phyloP scores from a whole-genome alignment of 2,797 vertebrate species.

The Poeciliopsis paucimaculata region DNA sequence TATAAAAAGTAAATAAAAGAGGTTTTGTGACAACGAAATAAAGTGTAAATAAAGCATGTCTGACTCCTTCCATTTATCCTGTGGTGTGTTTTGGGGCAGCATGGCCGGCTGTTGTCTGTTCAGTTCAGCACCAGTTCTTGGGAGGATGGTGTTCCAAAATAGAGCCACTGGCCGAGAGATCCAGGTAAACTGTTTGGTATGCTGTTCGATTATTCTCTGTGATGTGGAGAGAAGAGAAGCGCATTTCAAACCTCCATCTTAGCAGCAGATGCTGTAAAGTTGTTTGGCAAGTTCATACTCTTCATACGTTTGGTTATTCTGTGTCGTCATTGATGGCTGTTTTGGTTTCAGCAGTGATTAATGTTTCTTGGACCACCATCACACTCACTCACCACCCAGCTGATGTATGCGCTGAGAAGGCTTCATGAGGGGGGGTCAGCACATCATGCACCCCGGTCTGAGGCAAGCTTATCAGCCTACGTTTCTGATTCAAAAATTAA shows the following conservation, averaged over 20 bases:
- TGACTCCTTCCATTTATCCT: not conserved
- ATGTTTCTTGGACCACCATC: not conserved
- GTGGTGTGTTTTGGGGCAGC: not conserved
- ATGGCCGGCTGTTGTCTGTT: not conserved
- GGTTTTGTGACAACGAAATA: not conserved
- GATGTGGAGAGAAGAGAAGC: not conserved
- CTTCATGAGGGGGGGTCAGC: not conserved
- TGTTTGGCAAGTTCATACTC: not conserved
- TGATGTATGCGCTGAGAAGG: not conserved
- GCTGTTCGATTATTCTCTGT: not conserved
- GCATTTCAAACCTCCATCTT: not conserved
- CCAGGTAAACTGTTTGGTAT: not conserved
- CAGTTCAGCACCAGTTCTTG: not conserved
- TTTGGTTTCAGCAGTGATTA: not conserved
- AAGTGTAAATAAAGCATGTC: not conserved
- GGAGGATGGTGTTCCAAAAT: not conserved
- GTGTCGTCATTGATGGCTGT: not conserved
- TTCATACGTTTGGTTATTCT: not conserved
- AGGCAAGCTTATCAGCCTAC: not conserved
- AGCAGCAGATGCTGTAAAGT: not conserved
- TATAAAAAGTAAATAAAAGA: not conserved
- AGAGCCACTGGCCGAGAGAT: not conserved
- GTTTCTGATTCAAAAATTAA: not conserved
- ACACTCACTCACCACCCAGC: not conserved
- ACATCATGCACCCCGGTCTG: not conserved